Conservation (phyloP, 2,797 vertebrate genomes). For the Sebastes cheni region DNA sequence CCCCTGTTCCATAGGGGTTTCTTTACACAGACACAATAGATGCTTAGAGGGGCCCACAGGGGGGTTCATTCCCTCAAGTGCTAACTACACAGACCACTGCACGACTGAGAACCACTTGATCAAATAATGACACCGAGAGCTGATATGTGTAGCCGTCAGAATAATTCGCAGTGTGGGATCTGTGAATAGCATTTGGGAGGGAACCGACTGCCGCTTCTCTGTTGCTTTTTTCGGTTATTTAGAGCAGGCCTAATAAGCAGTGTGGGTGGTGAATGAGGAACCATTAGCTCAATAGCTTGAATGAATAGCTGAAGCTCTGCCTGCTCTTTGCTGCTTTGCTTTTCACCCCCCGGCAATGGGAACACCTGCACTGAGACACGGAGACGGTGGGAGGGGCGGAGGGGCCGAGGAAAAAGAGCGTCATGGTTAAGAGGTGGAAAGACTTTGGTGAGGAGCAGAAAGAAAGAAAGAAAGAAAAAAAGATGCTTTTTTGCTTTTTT, state of each 20-base stretch:
- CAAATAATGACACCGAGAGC: constrained; percentile 65
- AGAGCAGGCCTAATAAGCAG: constrained; percentile 72
- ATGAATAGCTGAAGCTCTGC: constrained; percentile 52
- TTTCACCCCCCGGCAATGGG: constrained; percentile 58
- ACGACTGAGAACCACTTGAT: constrained; percentile 73
- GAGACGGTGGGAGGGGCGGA: neutral
- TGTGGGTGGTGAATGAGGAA: constrained; percentile 75
- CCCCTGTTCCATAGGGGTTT: constrained; percentile 70
- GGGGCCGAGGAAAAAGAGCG: neutral
- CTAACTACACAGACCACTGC: constrained; percentile 57
- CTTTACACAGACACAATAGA: constrained; percentile 76
- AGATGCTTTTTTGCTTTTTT: neutral
- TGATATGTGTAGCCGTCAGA: constrained; percentile 39
- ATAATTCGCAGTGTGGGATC: constrained; percentile 47
- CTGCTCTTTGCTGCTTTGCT: constrained; percentile 47
- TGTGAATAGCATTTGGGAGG: constrained; percentile 62
- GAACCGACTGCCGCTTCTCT: constrained; percentile 51
- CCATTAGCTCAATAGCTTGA: constrained; percentile 75
- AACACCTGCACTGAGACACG: constrained; percentile 67
- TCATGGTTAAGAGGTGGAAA: constrained; percentile 23
- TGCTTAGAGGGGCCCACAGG: constrained; percentile 67
- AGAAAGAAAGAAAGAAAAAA: neutral
- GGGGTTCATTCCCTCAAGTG: constrained; percentile 73
- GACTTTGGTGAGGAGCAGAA: neutral
- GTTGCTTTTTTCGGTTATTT: constrained; percentile 65